Base-by-base conservation (phyloP, 2,113 vertebrate genomes). In the Dolichallabes microphthalmus region DNA sequence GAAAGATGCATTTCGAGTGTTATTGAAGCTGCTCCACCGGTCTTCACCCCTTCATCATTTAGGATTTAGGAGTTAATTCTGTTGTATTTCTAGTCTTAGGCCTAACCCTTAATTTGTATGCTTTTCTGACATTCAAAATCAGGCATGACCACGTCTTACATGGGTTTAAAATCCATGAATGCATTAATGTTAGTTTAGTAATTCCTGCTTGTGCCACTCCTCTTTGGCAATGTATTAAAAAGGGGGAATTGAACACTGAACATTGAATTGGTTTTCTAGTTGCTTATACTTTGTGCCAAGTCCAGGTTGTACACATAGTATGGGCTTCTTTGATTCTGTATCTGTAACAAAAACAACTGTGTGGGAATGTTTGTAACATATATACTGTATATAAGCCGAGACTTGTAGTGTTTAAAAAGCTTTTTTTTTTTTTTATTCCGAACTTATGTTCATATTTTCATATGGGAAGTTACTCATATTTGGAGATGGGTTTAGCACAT, bases 21-120 rank as follows among this genome's bases (percentile, higher is more conserved):
- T 78, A 76, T 78, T 84, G 66, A 88, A 88, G 82, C 73, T 81
- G 66, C 63, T 82, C 74, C 74, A 80, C 82, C 27, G 52, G 82
- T 80, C 82, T 69, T 86, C 60, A 86, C 53, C 82, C 78, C 80
- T 82, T 74, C 79, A 45, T 74, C 85, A 83, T 79, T 82, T 82
- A 50, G 77, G 71, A 85, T 86, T 84, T 86, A 58, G 63, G 63
- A 11, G 10, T 76, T 85, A 79, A 84, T 82, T 79, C 86, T 39
- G 35, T 66, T 3, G 68, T 82, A 76, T 84, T 86, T 88, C 79
- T 60, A 82, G 79, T 82, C 69, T 81, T 81, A 81, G 68, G 58
- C 27, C 85, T 64, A 86, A 76, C 85, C 79, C 79, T 82, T 82
- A 82, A 82, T 86, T 45, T 81, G 80, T 75, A 82, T 81, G 58